These are phyloP conservation scores for Crocodylus rhombifer DNA, from an alignment of 2,797 vertebrate genomes.

Conservation along the genomic window DNA sequence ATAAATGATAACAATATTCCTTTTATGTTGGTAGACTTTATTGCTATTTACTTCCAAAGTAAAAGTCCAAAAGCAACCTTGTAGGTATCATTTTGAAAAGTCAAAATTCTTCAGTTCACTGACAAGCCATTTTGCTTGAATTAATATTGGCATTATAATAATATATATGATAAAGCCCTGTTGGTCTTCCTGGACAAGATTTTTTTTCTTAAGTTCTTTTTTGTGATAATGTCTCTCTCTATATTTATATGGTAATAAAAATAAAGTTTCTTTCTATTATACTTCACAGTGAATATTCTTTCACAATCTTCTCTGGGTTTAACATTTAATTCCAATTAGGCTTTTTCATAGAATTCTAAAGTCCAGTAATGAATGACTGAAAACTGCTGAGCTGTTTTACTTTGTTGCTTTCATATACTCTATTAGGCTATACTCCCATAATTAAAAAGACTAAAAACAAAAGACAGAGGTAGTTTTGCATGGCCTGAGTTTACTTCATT, in stretches of 20 bases:
- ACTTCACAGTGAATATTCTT: constrained; percentile 54
- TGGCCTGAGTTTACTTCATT: constrained; percentile 23
- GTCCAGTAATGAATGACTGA: constrained; percentile 22
- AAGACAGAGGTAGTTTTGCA: constrained; percentile 31
- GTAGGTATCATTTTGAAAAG: constrained; percentile 16
- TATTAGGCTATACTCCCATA: constrained; percentile 40
- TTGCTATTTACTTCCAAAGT: neutral
- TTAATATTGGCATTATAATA: neutral
- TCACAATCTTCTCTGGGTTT: constrained; percentile 28
- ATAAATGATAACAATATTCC: neutral
- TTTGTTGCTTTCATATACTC: constrained; percentile 48
- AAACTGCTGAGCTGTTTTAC: constrained; percentile 36
- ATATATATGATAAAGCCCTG: constrained; percentile 21
- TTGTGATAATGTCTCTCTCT: constrained; percentile 31
- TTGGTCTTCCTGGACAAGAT: constrained; percentile 14
- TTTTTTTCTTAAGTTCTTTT: constrained; percentile 14
- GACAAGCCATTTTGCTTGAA: constrained; percentile 10
- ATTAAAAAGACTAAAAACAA: constrained; percentile 50
- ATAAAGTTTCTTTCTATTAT: constrained; percentile 61
- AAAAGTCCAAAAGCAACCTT: neutral
- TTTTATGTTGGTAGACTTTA: neutral
- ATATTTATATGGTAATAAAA: constrained; percentile 61
- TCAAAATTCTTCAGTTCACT: neutral
- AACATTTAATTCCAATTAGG: constrained; percentile 10
- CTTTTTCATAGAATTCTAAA: constrained; percentile 61